Evolutionary conservation across 2,113 vertebrate species (phyloP).

Genomic region (Dromas ardeola): DNA sequence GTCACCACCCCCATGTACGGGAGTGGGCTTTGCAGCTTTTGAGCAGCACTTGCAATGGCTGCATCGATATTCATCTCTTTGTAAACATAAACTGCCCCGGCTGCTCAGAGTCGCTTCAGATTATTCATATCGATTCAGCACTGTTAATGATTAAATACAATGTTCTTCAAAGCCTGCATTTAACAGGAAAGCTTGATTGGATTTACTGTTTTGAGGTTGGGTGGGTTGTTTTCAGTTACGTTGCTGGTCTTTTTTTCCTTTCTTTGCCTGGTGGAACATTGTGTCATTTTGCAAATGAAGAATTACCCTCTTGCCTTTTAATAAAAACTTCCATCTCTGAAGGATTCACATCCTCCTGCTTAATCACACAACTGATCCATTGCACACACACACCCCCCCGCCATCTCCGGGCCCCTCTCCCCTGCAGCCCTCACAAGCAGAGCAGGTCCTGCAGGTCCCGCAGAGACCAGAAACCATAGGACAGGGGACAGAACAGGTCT

Average conservation of each 20-base stretch:
- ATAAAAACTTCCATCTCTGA: background rate
- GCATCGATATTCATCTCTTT: background rate
- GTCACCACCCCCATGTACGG: accelerated
- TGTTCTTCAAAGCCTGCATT: slow-evolving; percentile 42
- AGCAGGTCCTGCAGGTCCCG: background rate
- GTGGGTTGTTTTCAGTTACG: background rate
- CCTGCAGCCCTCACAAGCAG: background rate
- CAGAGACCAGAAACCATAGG: background rate
- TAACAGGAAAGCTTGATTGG: slow-evolving; percentile 42
- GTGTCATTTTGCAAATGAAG: slow-evolving; percentile 1
- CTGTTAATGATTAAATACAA: slow-evolving; percentile 29
- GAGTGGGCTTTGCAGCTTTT: background rate
- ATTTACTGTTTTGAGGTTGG: background rate
- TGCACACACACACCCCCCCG: accelerated
- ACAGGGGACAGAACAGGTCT: background rate
- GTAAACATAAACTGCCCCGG: background rate
- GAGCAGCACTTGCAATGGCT: background rate
- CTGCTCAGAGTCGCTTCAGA: background rate
- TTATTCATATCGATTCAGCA: slow-evolving; percentile 42
- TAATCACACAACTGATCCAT: background rate
- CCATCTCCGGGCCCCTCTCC: background rate
- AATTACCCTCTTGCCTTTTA: background rate
- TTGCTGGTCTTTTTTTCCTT: background rate
- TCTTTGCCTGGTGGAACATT: background rate
- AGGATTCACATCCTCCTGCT: background rate